Evolutionary conservation across 2,113 vertebrate species (phyloP).

Genomic region (Ceuthmochares aereus): DNA sequence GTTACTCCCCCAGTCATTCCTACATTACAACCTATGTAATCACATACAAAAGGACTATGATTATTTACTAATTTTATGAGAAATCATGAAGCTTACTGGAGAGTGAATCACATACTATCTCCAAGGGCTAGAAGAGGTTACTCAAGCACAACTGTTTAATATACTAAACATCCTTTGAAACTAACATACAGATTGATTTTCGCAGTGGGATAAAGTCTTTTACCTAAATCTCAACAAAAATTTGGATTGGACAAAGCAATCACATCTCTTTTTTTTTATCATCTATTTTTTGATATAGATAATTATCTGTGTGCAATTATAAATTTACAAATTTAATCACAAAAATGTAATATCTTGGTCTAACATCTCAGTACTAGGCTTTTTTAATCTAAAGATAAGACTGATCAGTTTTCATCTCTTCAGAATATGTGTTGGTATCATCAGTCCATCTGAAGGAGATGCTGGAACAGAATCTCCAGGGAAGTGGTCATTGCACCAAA

Average conservation of each 20-base stretch:
- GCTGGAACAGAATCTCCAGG: background rate
- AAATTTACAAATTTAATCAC: background rate
- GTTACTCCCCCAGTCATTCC: background rate
- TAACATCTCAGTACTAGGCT: background rate
- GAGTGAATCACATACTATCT: background rate
- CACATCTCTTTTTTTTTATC: background rate
- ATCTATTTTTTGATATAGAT: background rate
- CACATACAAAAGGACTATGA: background rate
- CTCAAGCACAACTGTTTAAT: background rate
- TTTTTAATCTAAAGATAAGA: background rate
- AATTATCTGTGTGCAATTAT: background rate
- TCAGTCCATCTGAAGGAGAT: background rate
- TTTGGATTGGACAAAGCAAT: background rate
- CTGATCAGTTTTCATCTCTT: background rate
- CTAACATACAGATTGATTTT: background rate
- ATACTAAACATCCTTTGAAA: background rate
- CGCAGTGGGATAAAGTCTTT: background rate
- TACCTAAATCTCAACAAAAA: background rate
- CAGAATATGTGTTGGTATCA: background rate
- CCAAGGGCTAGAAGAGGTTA: background rate
- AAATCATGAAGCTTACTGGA: background rate
- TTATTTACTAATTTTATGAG: background rate
- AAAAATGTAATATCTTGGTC: background rate
- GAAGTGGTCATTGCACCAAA: background rate
- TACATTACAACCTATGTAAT: background rate